Base-by-base conservation (phyloP, 2,113 vertebrate species). In the Corythoichthys haematopterus region DNA sequence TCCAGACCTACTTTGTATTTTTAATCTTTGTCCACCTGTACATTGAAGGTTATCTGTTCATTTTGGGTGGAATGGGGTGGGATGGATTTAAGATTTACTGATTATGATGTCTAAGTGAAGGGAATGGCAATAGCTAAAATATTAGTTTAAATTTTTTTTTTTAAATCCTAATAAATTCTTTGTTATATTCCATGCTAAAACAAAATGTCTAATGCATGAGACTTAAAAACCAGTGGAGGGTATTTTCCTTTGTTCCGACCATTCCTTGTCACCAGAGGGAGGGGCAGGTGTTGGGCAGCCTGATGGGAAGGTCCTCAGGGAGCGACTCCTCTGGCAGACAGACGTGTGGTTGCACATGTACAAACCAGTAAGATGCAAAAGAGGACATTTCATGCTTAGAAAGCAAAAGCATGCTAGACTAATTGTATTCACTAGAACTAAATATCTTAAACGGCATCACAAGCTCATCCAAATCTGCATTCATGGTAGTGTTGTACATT, bases 201-300 rank as follows among this genome's bases (percentile, higher is more conserved):
- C 15, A 38, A 40, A 20, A 46, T 2, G 60, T 66, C 67, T 84
- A 74, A 75, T 81, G 4, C 36, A 14, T 57, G 12, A 36, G 10
- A 59, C 48, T 12, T 16, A 38, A 40, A 74, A 61, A 59, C 36
- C 64, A 20, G 50, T 33, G 38, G 46, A 51, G 76, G 71, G 69
- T 58, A 59, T 73, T 80, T 79, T 73, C 66, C 68, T 82, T 82
- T 86, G 80, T 86, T 75, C 45, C 56, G 64, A 64, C 59, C 40
- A 48, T 65, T 66, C 64, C 61, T 78, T 81, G 75, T 79, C 62
- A 74, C 12, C 35, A 47, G 66, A 47, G 64, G 55, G 38, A 64
- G 66, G 70, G 72, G 79, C 36, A 72, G 73, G 60, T 63, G 74
- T 43, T 43, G 3, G 58, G 71, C 33, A 38, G 51, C 57, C 66